Evolutionary conservation across 1,140 invertebrate genomes (phyloP), one percentile per base, ranked within the genome.

Genomic region (Drosophila ogumai): DNA sequence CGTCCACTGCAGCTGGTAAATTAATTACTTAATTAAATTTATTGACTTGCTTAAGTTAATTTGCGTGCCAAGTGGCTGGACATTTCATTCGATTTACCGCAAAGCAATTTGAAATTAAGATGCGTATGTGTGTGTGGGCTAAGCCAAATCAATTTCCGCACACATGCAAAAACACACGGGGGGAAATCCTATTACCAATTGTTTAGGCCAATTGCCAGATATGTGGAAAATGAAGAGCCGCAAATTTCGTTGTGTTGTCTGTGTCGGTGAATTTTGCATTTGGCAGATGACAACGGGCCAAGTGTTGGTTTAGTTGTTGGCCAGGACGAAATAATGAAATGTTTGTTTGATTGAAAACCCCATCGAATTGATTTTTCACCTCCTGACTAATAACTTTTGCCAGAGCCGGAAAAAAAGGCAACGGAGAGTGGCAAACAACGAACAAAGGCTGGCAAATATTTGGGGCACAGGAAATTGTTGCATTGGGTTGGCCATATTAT

Each of bases 401-500:
- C 44, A 71, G 44, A 47, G 19, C 28, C 12, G 43, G 12, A 28
- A 28, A 36, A 22, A 40, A 22, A 15, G 22, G 17, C 47, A 28
- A 38, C 22, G 9, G 17, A 25, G 56, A 28, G 41, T 54, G 41
- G 22, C 34, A 57, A 72, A 72, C 69, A 22, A 32, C 67, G 43
- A 75, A 75, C 72, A 75, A 56, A 43, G 41, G 38, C 22, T n/a
- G 59, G 34, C 36, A 75, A 75, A 74, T 75, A 75, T 75, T 49
- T 49, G 50, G 55, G 56, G 47, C 32, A 63, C 71, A 85, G 82
- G 82, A 85, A 86, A 85, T 85, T 85, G 78, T 85, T 86, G 78
- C 78, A 81, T 78, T 47, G 59, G 75, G 81, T 84, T 78, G 82
- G 77, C 59, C 82, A 81, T 78, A 85, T 85, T 85, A 84, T 84